Base-by-base conservation (phyloP, 2,888 invertebrate genomes). In the Argyra leucocephala region DNA sequence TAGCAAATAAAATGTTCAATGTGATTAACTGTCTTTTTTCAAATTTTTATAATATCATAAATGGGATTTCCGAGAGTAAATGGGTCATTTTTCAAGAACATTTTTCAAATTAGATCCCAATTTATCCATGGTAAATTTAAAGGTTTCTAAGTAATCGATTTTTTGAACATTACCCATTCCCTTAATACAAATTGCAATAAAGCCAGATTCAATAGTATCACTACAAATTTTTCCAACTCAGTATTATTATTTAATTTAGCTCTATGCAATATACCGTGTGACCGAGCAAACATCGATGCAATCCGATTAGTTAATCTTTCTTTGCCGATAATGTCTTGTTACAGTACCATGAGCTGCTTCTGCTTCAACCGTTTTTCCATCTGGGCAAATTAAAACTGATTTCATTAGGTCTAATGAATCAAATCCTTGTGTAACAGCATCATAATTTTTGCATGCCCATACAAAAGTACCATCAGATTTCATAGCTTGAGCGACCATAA, bases 381-480 rank as follows among this genome's bases (percentile, higher is more conserved):
- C 98, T 5, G 98, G 98, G 75, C 96, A 96, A 65, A 98, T 80
- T 59, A 99, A 83, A 1, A 99, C 98, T 18, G 96, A 96, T 0
- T 98, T 99, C 99, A 99, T 99, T 71, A 99, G 84, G 71, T 98
- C 98, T 66, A 98, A 83, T 1, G 96, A 97, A 18, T 97, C 93
- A 73, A 90, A 93, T 37, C 96, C 97, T 81, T 99, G 98, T 67
- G 98, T 98, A 31, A 99, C 93, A 0, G 96, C 98, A 76, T 99
- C 98, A 77, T 99, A 99, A 80, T 99, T 99, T 80, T 99, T 99
- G 81, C 98, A 99, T 10, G 98, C 96, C 98, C 98, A 99, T 0
- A 99, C 96, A 79, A 98, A 99, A 59, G 98, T 98, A 71, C 99
- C 99, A 73, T 96, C 94, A 0, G 94, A 93, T 80, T 98, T 98